Base-by-base conservation (phyloP, 1,140 invertebrate genomes). In the Drosophila baimaii region DNA sequence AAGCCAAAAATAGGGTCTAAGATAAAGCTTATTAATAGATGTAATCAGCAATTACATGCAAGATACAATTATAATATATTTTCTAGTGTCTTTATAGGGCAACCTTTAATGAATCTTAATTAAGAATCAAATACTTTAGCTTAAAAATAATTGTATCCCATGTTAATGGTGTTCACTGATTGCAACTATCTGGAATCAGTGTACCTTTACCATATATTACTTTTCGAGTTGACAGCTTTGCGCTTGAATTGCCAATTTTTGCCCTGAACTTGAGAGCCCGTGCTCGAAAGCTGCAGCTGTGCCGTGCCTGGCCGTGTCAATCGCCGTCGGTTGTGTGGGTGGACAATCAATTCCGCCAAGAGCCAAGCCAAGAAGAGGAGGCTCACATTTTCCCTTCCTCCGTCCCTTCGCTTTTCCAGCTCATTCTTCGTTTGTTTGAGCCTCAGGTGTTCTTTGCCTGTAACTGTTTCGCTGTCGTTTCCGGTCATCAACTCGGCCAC, bases 401-500 rank as follows among this genome's bases (percentile, higher is more conserved):
- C 27, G 12, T 5, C 17, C 13, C 13, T 23, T 15, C 21, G 27
- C n/a, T 13, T 33, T 56, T 55, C 37, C 47, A 35, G 21, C 55
- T 44, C 33, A 29, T 47, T 37, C 44, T 46, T 25, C 19, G 25
- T 52, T 43, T 37, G 17, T 55, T 17, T 12, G 54, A 41, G 75
- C 49, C 59, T 86, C 83, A 82, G 83, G 83, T 86, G 82, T 79
- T 69, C 58, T 77, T 44, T 68, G 39, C 76, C 88, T 81, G 79
- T 86, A 79, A 71, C 64, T 79, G 64, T 52, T 62, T 79, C 76
- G 57, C 54, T 72, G 77, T 43, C 81, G 73, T 83, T 88, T 88
- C 84, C 84, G 84, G 84, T 71, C 84, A 88, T 90, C 84, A 89
- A 85, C 64, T 80, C 55, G 68, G 56, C 80, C 82, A 82, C 74